phyloP scores from a whole-genome alignment of 2,888 invertebrate genomes.

The Eupithecia centaureata region DNA sequence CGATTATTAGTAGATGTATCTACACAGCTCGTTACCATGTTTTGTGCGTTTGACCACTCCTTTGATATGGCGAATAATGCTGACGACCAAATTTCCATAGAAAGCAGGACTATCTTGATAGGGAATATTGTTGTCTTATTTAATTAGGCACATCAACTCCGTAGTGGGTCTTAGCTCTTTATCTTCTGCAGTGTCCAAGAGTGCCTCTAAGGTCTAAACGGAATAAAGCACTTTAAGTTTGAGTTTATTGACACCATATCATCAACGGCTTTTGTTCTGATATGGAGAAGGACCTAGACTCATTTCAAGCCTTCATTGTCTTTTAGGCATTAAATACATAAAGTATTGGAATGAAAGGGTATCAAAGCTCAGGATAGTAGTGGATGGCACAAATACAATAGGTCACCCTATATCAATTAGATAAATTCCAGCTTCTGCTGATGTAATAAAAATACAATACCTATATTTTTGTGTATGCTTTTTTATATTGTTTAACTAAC shows the following conservation, averaged over 20 bases:
- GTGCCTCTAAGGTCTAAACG: too few relatives aligned
- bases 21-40: constrained; percentile 64
- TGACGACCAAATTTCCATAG: background rate
- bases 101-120: background rate
- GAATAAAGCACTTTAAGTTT: too few relatives aligned
- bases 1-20: constrained; percentile 60
- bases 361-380: too few relatives aligned
- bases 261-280: background rate
- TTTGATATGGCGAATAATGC: constrained; percentile 44
- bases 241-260: too few relatives aligned
- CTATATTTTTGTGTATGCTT: background rate
- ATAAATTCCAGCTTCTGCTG: background rate
- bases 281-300: background rate
- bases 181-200: too few relatives aligned
- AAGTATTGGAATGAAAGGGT: background rate
- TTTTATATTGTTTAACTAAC: background rate
- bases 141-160: background rate
- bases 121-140: too few relatives aligned
- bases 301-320: background rate
- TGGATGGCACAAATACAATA: background rate
- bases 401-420: background rate
- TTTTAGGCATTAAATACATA: background rate
- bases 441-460: background rate
- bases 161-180: background rate
- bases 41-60: constrained; percentile 69